Evolutionary conservation across 1,140 invertebrate genomes (phyloP).

Genomic region (Drosophila sp.): DNA sequence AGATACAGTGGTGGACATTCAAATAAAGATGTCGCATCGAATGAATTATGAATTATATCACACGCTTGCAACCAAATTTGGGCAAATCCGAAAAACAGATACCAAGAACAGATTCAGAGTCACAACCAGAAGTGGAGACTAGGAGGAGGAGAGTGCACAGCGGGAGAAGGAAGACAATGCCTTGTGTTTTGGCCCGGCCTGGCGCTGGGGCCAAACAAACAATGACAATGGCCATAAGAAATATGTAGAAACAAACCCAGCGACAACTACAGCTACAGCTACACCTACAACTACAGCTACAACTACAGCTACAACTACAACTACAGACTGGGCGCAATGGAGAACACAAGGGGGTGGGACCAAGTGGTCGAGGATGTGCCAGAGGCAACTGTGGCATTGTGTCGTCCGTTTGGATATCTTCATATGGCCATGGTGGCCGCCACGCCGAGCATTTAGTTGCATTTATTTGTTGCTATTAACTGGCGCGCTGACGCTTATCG

Average conservation of each 20-base stretch:
- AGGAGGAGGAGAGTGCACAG: conserved; percentile 41
- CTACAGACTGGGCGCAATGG: conserved; percentile 11
- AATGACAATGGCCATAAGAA: conserved; percentile 74
- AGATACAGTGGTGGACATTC: conserved; percentile 50
- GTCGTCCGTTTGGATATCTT: conserved; percentile 84
- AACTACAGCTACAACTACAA: conserved; percentile 21
- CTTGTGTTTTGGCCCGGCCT: conserved; percentile 32
- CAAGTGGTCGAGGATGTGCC: conserved; percentile 74
- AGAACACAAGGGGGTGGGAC: conserved; percentile 25
- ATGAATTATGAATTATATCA: conserved; percentile 84
- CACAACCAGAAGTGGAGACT: conserved; percentile 8
- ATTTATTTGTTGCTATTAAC: conserved; percentile 84
- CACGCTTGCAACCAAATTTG: conserved; percentile 75
- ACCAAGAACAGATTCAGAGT: conserved; percentile 3
- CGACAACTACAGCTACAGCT: conserved; percentile 32
- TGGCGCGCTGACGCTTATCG: conserved; percentile 83
- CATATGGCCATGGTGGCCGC: conserved; percentile 61
- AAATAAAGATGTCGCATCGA: conserved; percentile 79
- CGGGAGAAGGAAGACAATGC: conserved; percentile 60
- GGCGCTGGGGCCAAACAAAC: conserved; percentile 44
- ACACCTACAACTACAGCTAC: too few relatives aligned
- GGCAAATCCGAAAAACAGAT: conserved; percentile 52
- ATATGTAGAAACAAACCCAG: conserved; percentile 45
- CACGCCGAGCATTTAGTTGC: conserved; percentile 79
- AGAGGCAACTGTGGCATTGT: conserved; percentile 78